Conservation (phyloP, 2,888 invertebrate genomes). For the Neelides folsomi region DNA sequence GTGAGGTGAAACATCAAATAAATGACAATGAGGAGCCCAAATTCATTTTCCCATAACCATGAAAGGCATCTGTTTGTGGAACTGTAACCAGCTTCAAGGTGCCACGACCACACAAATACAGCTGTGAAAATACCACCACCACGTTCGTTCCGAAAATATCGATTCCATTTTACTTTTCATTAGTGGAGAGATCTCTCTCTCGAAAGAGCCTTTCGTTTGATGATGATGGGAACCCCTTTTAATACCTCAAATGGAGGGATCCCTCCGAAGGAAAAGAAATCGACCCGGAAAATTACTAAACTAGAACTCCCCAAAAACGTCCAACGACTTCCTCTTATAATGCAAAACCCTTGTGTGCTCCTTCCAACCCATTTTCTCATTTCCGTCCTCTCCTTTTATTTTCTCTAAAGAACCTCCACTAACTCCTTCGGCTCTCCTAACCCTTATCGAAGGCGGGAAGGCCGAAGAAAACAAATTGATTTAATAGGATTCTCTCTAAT, state of each 20-base stretch:
- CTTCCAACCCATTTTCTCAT: constrained; percentile 7
- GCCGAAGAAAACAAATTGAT: too few species aligned
- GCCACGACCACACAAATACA: constrained; percentile 19
- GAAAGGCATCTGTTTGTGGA: constrained; percentile 11
- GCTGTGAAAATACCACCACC: constrained; percentile 20
- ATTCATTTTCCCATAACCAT: constrained; percentile 12
- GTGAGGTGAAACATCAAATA: constrained; percentile 11
- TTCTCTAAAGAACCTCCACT: not conserved
- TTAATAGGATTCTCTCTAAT: too few species aligned
- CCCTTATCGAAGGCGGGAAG: too few species aligned
- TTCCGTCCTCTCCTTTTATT: constrained; percentile 7
- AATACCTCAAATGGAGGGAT: too few species aligned
- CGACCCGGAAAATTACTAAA: too few species aligned
- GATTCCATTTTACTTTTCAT: too few species aligned
- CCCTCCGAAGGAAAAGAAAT: too few species aligned
- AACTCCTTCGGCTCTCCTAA: too few species aligned
- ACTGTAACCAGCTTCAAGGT: constrained; percentile 7
- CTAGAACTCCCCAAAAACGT: too few species aligned
- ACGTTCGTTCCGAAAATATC: constrained; percentile 1
- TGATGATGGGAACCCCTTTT: too few species aligned
- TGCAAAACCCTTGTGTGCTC: constrained; percentile 7
- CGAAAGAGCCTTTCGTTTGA: too few species aligned
- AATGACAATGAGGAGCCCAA: constrained; percentile 3
- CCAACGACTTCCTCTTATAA: not conserved
- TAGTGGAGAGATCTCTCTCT: too few species aligned